These are phyloP conservation scores for Andrena flavipes DNA, from an alignment of 2,888 invertebrate species.

Conservation along the genomic window DNA sequence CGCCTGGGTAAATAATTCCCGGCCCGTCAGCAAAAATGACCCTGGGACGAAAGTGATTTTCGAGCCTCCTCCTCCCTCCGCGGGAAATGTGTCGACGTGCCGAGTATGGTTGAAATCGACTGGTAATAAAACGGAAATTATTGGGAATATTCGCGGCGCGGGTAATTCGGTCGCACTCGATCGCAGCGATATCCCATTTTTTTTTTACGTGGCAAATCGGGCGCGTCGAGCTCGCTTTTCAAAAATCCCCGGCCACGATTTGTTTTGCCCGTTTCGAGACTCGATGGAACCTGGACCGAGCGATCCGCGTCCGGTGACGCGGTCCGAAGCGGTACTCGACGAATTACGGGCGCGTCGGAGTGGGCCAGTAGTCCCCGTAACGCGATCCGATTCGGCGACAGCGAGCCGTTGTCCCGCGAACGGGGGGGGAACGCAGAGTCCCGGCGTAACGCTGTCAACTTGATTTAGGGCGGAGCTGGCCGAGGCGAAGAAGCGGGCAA, in stretches of 20 bases:
- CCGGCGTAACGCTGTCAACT: conserved; percentile 23
- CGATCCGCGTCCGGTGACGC: not conserved
- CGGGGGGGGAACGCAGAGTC: not conserved
- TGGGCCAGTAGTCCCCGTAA: not conserved
- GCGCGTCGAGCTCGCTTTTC: not conserved
- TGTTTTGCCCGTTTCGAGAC: too few relatives aligned
- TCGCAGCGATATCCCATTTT: conserved; percentile 21
- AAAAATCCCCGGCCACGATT: not conserved
- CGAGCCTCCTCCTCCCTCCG: not conserved
- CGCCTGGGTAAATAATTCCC: conserved; percentile 1
- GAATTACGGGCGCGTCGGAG: not conserved
- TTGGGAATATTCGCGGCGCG: conserved; percentile 24
- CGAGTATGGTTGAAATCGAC: conserved; percentile 8
- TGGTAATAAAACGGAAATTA: conserved; percentile 40
- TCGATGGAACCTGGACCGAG: not conserved
- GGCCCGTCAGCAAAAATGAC: not conserved
- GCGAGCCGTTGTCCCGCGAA: not conserved
- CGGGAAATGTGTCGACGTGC: not conserved
- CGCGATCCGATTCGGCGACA: not conserved
- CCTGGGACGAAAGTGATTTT: not conserved
- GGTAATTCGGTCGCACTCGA: conserved; percentile 9
- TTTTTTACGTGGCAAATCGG: conserved; percentile 16
- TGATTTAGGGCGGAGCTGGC: conserved; percentile 83
- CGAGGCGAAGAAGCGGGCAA: conserved; percentile 84
- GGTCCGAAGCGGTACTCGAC: not conserved